Evolutionary conservation across 2,797 vertebrate species (phyloP), one percentile per base, ranked within the genome.

Genomic region (Spondyliosoma cantharus): DNA sequence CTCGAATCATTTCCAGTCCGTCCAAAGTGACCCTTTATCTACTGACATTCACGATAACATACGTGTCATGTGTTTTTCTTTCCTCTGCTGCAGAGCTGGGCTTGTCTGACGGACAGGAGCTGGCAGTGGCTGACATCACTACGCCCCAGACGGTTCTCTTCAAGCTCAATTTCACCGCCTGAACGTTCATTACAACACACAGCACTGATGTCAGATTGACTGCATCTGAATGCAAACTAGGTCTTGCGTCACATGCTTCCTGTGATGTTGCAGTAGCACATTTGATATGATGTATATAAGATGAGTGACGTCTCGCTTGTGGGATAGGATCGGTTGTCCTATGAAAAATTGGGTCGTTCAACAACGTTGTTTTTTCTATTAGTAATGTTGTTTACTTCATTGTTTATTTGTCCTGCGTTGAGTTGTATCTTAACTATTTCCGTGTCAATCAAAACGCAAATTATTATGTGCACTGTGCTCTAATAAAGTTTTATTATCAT

Each of bases 141-240:
- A 98, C 97, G 12, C 97, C 97, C 27, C 97, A 99, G 92, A 99
- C 98, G 0, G 96, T 99, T 83, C 93, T 99, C 71, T 99, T 99
- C 94, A 99, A 97, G 89, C 97, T 99, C 81, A 97, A 98, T 83
- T 98, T 98, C 91, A 98, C 95, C 60, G 91, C 95, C 91, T 98
- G 95, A 95, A 71, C 66, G 16, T 42, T 54, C 9, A 63, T 73
- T 45, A 19, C 24, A 22, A 17, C 32, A 15, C 68, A 58, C 70
- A 29, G 75, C 85, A 78, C 79, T 75, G 82, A 82, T 7, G 42
- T 68, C 68, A 53, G 16, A 69, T 29, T 0, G 52, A 48, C 48
- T 14, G 62, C 70, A 56, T 62, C 72, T 63, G 62, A 76, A 78
- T 15, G 25, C 65, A 57, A 63, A 81, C 68, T 15, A 56, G 73